Base-by-base conservation (phyloP, 1,140 invertebrate species). In the Ceratitis capitata region DNA sequence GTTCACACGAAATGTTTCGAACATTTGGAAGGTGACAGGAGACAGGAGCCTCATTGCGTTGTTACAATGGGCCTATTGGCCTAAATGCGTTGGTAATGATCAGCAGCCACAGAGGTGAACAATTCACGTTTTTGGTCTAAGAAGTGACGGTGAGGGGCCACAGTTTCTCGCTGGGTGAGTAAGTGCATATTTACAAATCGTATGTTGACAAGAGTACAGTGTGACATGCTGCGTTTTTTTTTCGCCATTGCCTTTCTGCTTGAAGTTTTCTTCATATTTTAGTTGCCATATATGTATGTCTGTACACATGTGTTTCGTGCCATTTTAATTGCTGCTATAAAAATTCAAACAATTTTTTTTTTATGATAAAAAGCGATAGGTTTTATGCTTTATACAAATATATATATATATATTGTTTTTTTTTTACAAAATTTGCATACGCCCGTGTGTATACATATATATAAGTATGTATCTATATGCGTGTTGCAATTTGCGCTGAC, bases 311-410 rank as follows among this genome's bases (percentile, higher is more conserved):
- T 19, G 61, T 69, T 39, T 29, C 32, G 29, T 29, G 29, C 29
- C 29, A 35, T 69, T 69, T 69, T 69, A 69, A 69, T 69, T 69
- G 61, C 61, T 35, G 32, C 61, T 69, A 69, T 69, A 69, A 69
- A 69, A 69, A 69, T 69, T 69, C 61, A 69, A 69, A 69, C 32
- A 69, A 69, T 35, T 64, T 69, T 69, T 35, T 69, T 61, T 47
- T 47, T 7, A 47, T 47, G 14, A 61, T 61, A 29, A 29, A 29
- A 29, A 19, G 35, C 61, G 61, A 6, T 35, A 3, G 61, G 29
- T 35, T 19, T 35, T 35, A 69, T 5, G 32, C 32, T 69, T 69
- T 16, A 19, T 69, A 16, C 32, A n/a, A n/a, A n/a, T n/a, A n/a
- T n/a, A n/a, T n/a, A n/a, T n/a, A n/a, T n/a, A n/a, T n/a, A 39